Evolutionary conservation across 2,113 vertebrate genomes (phyloP), one percentile per base, ranked within the genome.

Genomic region (Argyrosomus japonicus): DNA sequence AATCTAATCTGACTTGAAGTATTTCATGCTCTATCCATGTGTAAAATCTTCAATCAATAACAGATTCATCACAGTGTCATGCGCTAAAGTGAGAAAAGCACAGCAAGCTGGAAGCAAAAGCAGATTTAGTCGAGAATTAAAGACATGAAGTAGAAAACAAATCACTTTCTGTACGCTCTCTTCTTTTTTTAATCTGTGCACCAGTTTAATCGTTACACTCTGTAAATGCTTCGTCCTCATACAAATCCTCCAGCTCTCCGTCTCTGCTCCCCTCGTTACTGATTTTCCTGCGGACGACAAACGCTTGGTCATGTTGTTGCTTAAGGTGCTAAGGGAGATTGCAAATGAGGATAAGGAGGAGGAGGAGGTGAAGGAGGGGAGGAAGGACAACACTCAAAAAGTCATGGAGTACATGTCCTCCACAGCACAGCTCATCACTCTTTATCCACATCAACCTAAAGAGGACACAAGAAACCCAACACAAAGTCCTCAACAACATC

Each of bases 191-290:
- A 62, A 23, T 70, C 40, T 25, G 56, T 19, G 9, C 50, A 18
- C 7, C 48, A 13, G 18, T 65, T 87, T 87, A 83, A 9, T 92
- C 89, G 27, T 76, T 19, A 7, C 48, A 65, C 51, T 94, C 91
- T 81, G 62, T 36, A 51, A 88, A 86, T 1, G 93, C 12, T 11
- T 96, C 95, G 14, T 93, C 95, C 87, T 96, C 95, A 32, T 91
- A 92, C 78, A 95, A 86, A 81, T 96, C 92, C 87, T 95, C 95
- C 85, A 96, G 48, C 87, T 95, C 95, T 51, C 93, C 94, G 1
- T 96, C 95, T 83, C 92, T 88, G 90, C 94, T 95, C 3, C 93
- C 93, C 14, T 93, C 91, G 13, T 65, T 92, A 88, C 91, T 92
- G 79, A 83, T 40, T 45, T 91, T 93, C 90, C 94, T 94, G 92